Conservation (phyloP, 2,888 invertebrate species). For the Fabriciana adippe region DNA sequence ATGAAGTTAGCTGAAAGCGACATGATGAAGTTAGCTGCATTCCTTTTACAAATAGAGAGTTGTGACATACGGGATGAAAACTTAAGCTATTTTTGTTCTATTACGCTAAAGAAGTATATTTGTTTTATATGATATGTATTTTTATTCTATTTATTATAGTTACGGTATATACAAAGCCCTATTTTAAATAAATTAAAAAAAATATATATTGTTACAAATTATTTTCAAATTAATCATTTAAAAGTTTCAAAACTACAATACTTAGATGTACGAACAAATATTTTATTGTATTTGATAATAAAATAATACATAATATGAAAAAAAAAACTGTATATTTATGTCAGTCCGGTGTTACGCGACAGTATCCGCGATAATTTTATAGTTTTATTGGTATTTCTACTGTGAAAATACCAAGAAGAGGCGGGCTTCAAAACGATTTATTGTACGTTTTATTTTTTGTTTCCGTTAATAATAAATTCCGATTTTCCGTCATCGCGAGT, state of each 20-base stretch:
- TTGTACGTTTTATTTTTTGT: conserved; percentile 69
- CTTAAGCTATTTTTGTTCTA: no score
- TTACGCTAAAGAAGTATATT: no score
- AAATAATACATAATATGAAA: conserved; percentile 60
- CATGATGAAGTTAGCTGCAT: no score
- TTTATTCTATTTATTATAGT: no score
- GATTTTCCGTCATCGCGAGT: conserved; percentile 43
- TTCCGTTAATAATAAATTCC: conserved; percentile 66
- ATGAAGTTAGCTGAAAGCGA: no score
- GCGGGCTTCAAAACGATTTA: conserved; percentile 64
- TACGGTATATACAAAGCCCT: no score
- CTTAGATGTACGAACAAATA: conserved; percentile 52
- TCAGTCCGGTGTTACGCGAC: conserved; percentile 59
- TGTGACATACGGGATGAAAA: no score
- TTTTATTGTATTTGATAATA: conserved; percentile 74
- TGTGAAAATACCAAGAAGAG: conserved; percentile 66
- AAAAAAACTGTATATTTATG: conserved; percentile 65
- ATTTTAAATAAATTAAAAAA: no score
- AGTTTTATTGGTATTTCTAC: conserved; percentile 71
- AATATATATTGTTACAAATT: no score
- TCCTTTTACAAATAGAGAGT: no score
- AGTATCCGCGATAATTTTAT: conserved; percentile 71
- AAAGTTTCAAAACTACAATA: conserved; percentile 54
- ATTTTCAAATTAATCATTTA: no score
- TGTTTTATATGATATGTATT: no score